A percentile compares a stretch with the other conserved stretches of the same genome.
Evolutionary conservation across 1,140 invertebrate species (phyloP).

Genomic region (Caligus rogercresseyi): DNA sequence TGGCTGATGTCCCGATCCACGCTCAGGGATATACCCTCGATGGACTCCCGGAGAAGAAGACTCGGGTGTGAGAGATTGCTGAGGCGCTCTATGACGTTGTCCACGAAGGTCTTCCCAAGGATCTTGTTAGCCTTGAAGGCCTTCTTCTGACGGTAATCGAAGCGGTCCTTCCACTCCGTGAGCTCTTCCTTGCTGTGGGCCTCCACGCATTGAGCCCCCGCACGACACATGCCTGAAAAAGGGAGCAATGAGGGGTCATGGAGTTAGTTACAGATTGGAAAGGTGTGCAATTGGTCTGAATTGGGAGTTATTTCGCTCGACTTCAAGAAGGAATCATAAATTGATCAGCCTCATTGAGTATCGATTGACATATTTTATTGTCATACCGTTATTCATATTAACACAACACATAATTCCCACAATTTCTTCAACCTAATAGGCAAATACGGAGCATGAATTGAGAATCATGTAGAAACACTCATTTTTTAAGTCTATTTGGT

Average conservation of each 20-base stretch:
- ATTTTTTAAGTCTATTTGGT: too few species aligned
- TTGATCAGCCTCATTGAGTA: too few species aligned
- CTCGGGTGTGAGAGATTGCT: not conserved
- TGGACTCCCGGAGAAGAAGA: not conserved
- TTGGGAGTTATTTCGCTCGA: too few species aligned
- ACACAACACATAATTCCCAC: too few species aligned
- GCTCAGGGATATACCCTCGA: not conserved
- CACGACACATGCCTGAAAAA: constrained; percentile 38
- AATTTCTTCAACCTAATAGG: too few species aligned
- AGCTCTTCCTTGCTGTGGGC: constrained; percentile 53
- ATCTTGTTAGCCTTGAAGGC: constrained; percentile 21
- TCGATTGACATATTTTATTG: too few species aligned
- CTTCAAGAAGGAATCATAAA: too few species aligned
- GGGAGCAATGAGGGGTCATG: not conserved
- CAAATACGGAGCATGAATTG: too few species aligned
- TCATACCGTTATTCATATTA: too few species aligned
- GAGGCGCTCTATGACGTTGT: constrained; percentile 25
- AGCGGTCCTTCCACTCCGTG: constrained; percentile 52
- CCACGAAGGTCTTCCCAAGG: constrained; percentile 4
- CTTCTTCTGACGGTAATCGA: constrained; percentile 40
- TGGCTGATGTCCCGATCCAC: not conserved
- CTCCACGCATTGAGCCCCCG: constrained; percentile 50
- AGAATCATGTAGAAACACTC: too few species aligned
- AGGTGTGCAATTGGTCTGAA: too few species aligned
- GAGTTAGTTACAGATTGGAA: too few species aligned